phyloP scores from a whole-genome alignment of 2,797 vertebrate genomes.

The Anguilla anguilla region DNA sequence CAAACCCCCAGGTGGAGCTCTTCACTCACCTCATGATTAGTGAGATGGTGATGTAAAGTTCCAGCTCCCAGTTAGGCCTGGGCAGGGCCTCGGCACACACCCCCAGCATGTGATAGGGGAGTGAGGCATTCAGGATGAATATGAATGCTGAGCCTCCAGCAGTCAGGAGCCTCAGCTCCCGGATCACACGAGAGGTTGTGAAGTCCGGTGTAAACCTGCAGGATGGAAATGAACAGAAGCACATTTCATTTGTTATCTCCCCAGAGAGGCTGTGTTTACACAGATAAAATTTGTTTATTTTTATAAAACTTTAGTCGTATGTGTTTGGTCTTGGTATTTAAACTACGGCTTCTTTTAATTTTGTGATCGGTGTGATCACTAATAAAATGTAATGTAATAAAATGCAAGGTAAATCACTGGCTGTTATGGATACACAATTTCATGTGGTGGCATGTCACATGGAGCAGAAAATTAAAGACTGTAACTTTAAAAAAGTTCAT shows the following conservation, averaged over 20 bases:
- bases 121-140: conserved; percentile 92
- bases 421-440: neutral
- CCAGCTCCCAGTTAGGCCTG: conserved; percentile 93
- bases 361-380: neutral
- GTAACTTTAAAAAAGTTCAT: neutral
- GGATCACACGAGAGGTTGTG: conserved; percentile 93
- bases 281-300: no score
- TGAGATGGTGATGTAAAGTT: conserved; percentile 91
- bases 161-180: conserved; percentile 91
- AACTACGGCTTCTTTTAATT: neutral
- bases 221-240: neutral
- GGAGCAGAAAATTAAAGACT: neutral
- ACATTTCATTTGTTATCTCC: neutral
- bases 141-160: conserved; percentile 90
- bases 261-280: neutral
- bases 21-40: conserved; percentile 89
- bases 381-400: no score
- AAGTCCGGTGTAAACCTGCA: conserved; percentile 98
- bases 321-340: neutral
- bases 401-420: neutral
- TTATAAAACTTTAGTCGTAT: neutral
- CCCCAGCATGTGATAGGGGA: conserved; percentile 97
- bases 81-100: conserved; percentile 91
- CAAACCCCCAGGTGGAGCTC: neutral
- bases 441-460: no score